Percentiles rank a stretch among this genome's conserved stretches.
These are phyloP conservation scores for Cantharis lateralis DNA, from an alignment of 2,888 invertebrate species.

Conservation along the genomic window DNA sequence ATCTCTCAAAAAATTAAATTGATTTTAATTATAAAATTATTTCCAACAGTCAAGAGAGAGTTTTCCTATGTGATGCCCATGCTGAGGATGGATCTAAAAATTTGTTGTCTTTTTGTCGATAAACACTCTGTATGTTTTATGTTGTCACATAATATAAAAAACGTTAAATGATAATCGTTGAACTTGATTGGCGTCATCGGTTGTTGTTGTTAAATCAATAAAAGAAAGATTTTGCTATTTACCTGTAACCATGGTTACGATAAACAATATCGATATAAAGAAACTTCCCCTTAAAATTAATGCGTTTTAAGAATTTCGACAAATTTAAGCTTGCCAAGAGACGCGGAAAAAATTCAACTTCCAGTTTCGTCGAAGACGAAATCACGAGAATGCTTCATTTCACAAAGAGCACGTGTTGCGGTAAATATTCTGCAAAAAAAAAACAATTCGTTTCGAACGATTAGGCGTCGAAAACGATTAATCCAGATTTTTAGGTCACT, in stretches of 20 bases:
- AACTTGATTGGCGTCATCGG: slow-evolving; percentile 10
- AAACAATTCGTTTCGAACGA: slow-evolving; percentile 6
- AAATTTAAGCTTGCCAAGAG: neutral
- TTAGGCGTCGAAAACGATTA: neutral
- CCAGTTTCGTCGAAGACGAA: neutral
- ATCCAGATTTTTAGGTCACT: neutral
- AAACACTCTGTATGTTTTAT: neutral
- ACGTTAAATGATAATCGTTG: neutral
- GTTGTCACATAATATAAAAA: neutral
- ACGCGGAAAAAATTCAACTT: neutral
- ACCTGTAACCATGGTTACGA: slow-evolving; percentile 15
- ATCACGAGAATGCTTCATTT: neutral
- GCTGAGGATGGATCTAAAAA: neutral
- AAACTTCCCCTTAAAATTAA: neutral
- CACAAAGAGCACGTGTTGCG: slow-evolving; percentile 16
- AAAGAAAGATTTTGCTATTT: slow-evolving; percentile 17
- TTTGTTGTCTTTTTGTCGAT: neutral
- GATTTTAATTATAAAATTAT: too few species aligned
- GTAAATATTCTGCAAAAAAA: slow-evolving; percentile 6
- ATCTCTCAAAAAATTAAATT: too few species aligned
- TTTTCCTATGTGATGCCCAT: too few species aligned
- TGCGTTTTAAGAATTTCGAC: neutral
- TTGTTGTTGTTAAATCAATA: slow-evolving; percentile 24
- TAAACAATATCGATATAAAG: neutral
- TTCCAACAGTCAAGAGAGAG: too few species aligned